Evolutionary conservation across 2,888 invertebrate species (phyloP).

Genomic region (Micoletzkya japonica): DNA sequence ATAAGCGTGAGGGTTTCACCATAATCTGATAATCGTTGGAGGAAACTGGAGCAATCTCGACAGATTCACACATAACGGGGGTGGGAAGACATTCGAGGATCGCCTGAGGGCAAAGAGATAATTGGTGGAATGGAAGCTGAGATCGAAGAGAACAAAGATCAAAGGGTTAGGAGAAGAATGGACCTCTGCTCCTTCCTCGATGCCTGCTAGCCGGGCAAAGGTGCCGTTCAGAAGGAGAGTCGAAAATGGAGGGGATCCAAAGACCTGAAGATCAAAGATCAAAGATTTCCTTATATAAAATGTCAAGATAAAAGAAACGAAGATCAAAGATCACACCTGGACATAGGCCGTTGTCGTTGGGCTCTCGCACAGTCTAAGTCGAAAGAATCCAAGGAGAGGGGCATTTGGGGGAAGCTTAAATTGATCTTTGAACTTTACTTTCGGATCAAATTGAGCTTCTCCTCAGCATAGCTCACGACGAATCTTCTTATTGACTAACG

Average conservation of each 20-base stretch:
- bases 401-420: constrained; percentile 33
- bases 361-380: constrained; percentile 39
- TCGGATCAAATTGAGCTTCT: background rate
- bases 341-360: constrained; percentile 29
- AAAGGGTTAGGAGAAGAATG: background rate
- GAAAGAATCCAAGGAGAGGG: constrained; percentile 38
- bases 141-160: background rate
- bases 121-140: background rate
- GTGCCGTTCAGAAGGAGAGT: constrained; percentile 42
- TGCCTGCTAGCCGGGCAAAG: constrained; percentile 42
- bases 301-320: too few relatives aligned
- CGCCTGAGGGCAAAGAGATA: constrained; percentile 43
- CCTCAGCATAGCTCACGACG: background rate
- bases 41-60: constrained; percentile 43
- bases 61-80: constrained; percentile 37
- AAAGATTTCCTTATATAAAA: background rate
- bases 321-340: constrained; percentile 6
- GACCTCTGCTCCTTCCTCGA: constrained; percentile 44
- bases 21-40: constrained; percentile 45
- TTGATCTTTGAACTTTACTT: background rate
- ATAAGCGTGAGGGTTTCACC: constrained; percentile 29
- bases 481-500: too few relatives aligned
- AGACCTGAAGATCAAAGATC: constrained; percentile 37
- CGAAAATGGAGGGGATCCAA: constrained; percentile 40
- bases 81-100: constrained; percentile 39